A percentile compares a stretch with the other conserved stretches of the same genome.
These are phyloP conservation scores for Hyles vespertilio DNA, from an alignment of 1,140 invertebrate genomes.

Conservation along the genomic window DNA sequence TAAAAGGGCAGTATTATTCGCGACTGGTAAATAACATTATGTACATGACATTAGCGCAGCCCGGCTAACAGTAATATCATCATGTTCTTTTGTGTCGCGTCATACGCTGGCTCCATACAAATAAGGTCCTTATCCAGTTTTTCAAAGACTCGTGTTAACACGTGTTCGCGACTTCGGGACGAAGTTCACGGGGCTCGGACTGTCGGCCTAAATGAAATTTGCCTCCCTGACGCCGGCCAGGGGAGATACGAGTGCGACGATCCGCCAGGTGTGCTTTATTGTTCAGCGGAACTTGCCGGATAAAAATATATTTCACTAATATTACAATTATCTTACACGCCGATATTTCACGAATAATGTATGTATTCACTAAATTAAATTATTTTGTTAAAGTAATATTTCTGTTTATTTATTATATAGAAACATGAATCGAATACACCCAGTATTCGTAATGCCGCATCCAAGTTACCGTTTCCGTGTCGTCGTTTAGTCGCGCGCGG, in stretches of 20 bases:
- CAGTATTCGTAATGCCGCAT: constrained; percentile 17
- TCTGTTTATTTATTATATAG: too few species aligned
- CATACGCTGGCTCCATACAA: constrained; percentile 69
- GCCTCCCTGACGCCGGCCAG: constrained; percentile 50
- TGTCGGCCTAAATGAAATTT: constrained; percentile 63
- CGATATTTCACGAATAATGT: too few species aligned
- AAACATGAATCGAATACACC: too few species aligned
- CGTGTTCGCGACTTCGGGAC: constrained; percentile 53
- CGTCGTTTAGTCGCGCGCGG: constrained; percentile 7
- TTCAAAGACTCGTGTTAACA: constrained; percentile 68
- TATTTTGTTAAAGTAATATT: too few species aligned
- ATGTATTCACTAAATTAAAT: neutral
- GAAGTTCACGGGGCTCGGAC: constrained; percentile 44
- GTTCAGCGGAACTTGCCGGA: constrained; percentile 28
- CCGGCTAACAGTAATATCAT: constrained; percentile 58
- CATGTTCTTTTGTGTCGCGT: constrained; percentile 61
- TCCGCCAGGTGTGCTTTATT: constrained; percentile 43
- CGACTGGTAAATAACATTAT: constrained; percentile 56
- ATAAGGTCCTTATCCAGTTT: constrained; percentile 71
- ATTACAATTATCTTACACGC: too few species aligned
- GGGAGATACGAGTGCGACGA: constrained; percentile 31
- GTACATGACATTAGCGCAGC: constrained; percentile 59
- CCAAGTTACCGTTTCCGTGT: constrained; percentile 13
- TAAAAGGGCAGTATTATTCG: constrained; percentile 31
- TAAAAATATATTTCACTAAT: constrained; percentile 5